Percentiles rank a stretch among this genome's conserved stretches.
phyloP scores from a whole-genome alignment of 2,113 vertebrate genomes.

The Megalops atlanticus region DNA sequence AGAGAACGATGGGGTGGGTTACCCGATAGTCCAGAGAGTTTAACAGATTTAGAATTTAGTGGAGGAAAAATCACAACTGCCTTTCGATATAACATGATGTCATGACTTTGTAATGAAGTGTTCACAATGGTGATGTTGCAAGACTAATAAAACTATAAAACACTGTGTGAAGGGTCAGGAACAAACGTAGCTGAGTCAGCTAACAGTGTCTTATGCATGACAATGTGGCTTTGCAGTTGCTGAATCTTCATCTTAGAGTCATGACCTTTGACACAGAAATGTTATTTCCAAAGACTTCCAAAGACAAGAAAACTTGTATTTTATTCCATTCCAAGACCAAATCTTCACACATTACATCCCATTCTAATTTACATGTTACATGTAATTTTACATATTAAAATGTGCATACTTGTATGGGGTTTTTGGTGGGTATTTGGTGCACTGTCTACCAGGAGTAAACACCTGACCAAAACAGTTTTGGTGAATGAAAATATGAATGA shows the following conservation, averaged over 20 bases:
- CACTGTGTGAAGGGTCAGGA: constrained; percentile 1
- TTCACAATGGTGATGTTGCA: neutral
- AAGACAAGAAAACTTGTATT: neutral
- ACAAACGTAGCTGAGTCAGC: constrained; percentile 1
- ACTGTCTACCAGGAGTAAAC: no score
- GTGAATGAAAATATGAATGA: no score
- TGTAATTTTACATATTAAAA: no score
- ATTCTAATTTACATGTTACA: neutral
- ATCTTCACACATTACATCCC: neutral
- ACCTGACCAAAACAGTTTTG: no score
- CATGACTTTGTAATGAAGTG: no score
- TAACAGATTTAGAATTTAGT: no score
- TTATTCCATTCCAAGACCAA: neutral
- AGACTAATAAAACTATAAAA: neutral
- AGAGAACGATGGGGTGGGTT: neutral
- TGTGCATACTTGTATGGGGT: no score
- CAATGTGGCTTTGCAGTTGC: neutral
- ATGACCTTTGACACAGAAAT: neutral
- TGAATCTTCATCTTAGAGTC: neutral
- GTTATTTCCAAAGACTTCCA: neutral
- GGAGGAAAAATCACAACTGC: no score
- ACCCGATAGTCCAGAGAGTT: neutral
- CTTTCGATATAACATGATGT: no score
- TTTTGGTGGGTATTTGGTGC: no score
- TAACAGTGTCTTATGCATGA: no score